Conservation (phyloP, 2,888 invertebrate genomes). For the Apomyelois bistriatella region DNA sequence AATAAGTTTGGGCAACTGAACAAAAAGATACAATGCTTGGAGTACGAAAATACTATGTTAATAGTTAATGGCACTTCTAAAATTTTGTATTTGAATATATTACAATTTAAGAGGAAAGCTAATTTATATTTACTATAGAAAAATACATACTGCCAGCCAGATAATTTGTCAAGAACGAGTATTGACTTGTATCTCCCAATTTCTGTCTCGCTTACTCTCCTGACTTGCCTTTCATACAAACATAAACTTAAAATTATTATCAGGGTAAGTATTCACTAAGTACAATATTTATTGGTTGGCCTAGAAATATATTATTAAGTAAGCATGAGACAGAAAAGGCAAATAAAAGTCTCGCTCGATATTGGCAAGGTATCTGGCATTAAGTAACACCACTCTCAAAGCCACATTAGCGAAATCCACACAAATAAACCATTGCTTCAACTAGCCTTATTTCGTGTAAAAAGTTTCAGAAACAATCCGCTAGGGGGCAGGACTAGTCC, state of each 20-base stretch:
- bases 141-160: slow-evolving; percentile 21
- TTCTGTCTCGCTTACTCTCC: not conserved
- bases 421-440: not conserved
- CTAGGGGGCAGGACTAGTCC: too few relatives aligned
- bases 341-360: not conserved
- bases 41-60: slow-evolving; percentile 70
- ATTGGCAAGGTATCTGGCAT: not conserved
- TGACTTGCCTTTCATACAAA: too few relatives aligned
- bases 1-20: not conserved
- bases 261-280: too few relatives aligned
- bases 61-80: slow-evolving; percentile 71
- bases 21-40: slow-evolving; percentile 36
- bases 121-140: slow-evolving; percentile 20
- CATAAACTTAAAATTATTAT: too few relatives aligned
- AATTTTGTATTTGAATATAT: slow-evolving; percentile 37
- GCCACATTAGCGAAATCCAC: not conserved
- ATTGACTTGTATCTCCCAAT: not conserved
- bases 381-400: not conserved
- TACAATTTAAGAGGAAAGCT: slow-evolving; percentile 19
- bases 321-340: too few relatives aligned
- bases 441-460: too few relatives aligned
- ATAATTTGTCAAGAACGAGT: not conserved
- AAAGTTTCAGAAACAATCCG: too few relatives aligned
- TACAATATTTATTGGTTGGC: too few relatives aligned
- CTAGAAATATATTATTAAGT: too few relatives aligned